A percentile compares a stretch with the other conserved stretches of the same genome.
Conservation (phyloP, 23 tunicate species). For the Botrylloides violaceus region DNA sequence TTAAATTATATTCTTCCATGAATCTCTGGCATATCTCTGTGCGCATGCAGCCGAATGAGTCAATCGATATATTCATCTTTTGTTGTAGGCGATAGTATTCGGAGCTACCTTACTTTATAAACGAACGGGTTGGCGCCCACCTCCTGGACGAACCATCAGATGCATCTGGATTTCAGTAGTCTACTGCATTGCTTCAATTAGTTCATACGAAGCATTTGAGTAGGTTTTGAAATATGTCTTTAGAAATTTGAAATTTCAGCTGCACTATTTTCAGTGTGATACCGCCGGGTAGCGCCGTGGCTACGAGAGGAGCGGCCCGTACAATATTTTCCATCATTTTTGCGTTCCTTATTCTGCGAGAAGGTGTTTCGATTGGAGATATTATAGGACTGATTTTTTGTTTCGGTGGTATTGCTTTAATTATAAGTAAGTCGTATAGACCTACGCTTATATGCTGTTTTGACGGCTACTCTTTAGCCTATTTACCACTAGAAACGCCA, state of each 20-base stretch:
- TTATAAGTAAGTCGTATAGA: constrained; percentile 44
- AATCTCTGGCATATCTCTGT: too few relatives aligned
- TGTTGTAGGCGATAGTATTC: constrained; percentile 34
- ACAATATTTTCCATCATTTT: constrained; percentile 54
- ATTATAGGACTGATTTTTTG: constrained; percentile 25
- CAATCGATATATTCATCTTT: too few relatives aligned
- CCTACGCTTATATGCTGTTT: too few relatives aligned
- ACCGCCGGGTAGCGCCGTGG: constrained; percentile 78
- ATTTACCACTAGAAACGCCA: too few relatives aligned
- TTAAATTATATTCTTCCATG: too few relatives aligned
- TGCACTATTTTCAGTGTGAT: constrained; percentile 27
- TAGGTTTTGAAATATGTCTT: too few relatives aligned
- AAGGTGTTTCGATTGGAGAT: constrained; percentile 28
- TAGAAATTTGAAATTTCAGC: too few relatives aligned
- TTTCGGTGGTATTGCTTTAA: constrained; percentile 50
- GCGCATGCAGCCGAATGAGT: too few relatives aligned
- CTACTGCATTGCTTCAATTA: constrained; percentile 46
- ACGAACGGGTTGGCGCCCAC: constrained; percentile 36
- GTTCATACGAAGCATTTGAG: constrained; percentile 74
- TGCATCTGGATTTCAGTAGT: constrained; percentile 31
- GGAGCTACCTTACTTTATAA: constrained; percentile 26
- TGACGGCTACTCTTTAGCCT: too few relatives aligned
- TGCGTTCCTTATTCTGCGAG: constrained; percentile 40
- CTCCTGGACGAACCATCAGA: constrained; percentile 28
- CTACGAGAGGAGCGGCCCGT: constrained; percentile 64